Conservation (phyloP, 2,113 vertebrate genomes). For the Oryzias javanicus region DNA sequence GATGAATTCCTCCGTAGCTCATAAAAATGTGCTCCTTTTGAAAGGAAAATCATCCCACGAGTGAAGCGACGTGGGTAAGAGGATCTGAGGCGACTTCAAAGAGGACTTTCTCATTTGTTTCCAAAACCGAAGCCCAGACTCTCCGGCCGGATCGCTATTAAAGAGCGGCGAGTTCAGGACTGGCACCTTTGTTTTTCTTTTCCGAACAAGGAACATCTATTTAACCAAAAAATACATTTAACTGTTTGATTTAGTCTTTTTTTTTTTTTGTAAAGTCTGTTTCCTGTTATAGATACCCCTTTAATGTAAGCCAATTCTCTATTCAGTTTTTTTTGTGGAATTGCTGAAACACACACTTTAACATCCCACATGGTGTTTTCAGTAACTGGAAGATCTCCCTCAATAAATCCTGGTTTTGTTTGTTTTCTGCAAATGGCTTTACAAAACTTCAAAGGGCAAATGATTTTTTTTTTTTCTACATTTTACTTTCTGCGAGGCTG, state of each 20-base stretch:
- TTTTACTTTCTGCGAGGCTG: constrained; percentile 38
- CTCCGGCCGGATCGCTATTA: constrained; percentile 45
- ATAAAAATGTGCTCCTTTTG: constrained; percentile 16
- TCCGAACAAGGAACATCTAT: constrained; percentile 26
- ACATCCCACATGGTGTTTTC: constrained; percentile 14
- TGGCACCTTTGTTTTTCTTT: constrained; percentile 35
- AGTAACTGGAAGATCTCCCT: constrained; percentile 45
- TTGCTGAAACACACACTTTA: neutral
- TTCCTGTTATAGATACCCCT: too few species aligned
- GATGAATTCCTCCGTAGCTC: constrained; percentile 23
- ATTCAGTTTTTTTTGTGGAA: neutral
- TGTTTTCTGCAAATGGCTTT: constrained; percentile 18
- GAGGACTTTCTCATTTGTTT: constrained; percentile 50
- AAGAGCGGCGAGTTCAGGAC: constrained; percentile 40
- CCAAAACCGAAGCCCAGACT: constrained; percentile 51
- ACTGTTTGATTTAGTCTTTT: neutral
- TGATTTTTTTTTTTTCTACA: constrained; percentile 47
- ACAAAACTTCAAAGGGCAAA: constrained; percentile 21
- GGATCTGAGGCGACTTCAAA: constrained; percentile 55
- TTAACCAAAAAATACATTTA: neutral
- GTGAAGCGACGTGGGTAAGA: constrained; percentile 41
- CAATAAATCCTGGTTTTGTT: constrained; percentile 47
- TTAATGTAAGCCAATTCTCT: too few species aligned
- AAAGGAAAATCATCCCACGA: constrained; percentile 41
- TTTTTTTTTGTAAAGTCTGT: constrained; percentile 35